Evolutionary conservation across 2,113 vertebrate species (phyloP).

Genomic region (Antidorcas marsupialis): DNA sequence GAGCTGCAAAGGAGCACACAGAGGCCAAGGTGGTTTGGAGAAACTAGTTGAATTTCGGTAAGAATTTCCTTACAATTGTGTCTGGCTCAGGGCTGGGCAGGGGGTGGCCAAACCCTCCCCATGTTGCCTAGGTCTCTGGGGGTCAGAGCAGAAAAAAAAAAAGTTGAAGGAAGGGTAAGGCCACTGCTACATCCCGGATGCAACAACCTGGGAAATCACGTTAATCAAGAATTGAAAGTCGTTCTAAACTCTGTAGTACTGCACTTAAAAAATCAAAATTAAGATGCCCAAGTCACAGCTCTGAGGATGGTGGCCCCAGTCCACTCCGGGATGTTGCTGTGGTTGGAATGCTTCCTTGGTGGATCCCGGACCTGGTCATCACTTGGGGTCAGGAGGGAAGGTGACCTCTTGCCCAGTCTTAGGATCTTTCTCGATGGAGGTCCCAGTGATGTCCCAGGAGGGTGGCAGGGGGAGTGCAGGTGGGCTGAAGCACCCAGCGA

Average conservation of each 20-base stretch:
- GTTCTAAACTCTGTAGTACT: background rate
- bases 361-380: background rate
- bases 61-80: slow-evolving; percentile 38
- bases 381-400: background rate
- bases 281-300: background rate
- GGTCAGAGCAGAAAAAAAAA: background rate
- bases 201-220: slow-evolving; percentile 38
- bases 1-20: slow-evolving; percentile 37
- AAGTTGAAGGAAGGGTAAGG: slow-evolving; percentile 10
- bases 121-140: background rate
- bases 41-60: slow-evolving; percentile 36
- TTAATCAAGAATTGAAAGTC: slow-evolving; percentile 23
- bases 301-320: background rate
- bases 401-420: background rate
- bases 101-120: background rate
- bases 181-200: background rate
- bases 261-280: background rate
- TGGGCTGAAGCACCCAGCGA: background rate
- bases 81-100: background rate
- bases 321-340: background rate
- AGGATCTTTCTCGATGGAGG: background rate
- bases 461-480: background rate
- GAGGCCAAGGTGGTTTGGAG: background rate
- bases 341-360: background rate
- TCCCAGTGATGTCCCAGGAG: background rate